Conservation (phyloP, 1,140 invertebrate species). For the Drosophila takahashii region DNA sequence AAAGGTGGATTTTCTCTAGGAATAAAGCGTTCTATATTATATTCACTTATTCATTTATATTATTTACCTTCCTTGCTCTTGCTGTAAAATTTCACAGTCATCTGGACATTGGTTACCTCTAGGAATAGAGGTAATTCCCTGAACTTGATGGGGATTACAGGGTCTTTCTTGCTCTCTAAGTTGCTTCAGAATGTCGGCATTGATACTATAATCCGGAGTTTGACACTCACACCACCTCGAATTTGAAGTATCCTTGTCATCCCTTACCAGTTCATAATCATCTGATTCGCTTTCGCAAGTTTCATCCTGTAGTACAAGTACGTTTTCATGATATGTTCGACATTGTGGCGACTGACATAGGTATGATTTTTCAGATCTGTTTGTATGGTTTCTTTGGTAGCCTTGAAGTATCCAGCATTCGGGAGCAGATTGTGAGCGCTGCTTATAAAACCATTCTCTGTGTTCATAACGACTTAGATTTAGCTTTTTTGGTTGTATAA, state of each 20-base stretch:
- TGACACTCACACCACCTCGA: neutral
- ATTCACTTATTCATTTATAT: neutral
- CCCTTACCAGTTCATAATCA: neutral
- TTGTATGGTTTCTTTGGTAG: no score
- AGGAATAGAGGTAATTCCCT: neutral
- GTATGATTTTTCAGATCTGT: neutral
- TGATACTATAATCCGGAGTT: neutral
- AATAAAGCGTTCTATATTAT: neutral
- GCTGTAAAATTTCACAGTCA: neutral
- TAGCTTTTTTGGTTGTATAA: no score
- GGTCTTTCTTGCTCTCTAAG: neutral
- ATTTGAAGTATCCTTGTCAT: neutral
- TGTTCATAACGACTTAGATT: neutral
- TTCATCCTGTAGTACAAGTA: constrained; percentile 2
- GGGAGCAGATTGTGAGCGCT: constrained; percentile 3
- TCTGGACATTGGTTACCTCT: neutral
- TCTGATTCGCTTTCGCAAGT: constrained; percentile 3
- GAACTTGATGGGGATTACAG: neutral
- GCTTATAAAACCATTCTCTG: neutral
- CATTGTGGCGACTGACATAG: neutral
- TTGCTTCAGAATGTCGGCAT: neutral
- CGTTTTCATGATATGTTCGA: neutral
- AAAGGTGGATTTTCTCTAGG: neutral
- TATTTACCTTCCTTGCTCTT: neutral
- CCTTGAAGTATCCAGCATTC: neutral